A percentile compares a stretch with the other conserved stretches of the same genome.
These are phyloP conservation scores for Calameuta idolon DNA, from an alignment of 2,888 invertebrate genomes.

Conservation along the genomic window DNA sequence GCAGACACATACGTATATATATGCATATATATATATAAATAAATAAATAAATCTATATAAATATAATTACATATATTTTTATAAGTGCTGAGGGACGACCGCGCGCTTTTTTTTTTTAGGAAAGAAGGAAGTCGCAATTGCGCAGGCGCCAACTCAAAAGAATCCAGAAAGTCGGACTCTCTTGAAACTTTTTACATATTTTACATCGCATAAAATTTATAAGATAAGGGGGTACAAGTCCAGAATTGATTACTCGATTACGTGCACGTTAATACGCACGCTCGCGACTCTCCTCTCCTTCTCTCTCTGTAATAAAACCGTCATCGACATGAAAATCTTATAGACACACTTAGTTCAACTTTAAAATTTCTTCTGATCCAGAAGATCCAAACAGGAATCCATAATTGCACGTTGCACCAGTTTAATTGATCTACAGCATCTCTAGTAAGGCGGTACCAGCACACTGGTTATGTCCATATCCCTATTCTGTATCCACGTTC, in stretches of 20 bases:
- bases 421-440: not conserved
- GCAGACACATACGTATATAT: not conserved
- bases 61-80: conserved; percentile 34
- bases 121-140: conserved; percentile 25
- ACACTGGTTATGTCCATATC: not conserved
- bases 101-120: conserved; percentile 20
- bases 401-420: not conserved
- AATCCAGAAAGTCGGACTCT: conserved; percentile 26
- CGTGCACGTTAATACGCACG: conserved; percentile 25
- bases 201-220: conserved; percentile 29
- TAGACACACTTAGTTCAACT: conserved; percentile 26
- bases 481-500: not conserved
- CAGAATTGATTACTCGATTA: conserved; percentile 35
- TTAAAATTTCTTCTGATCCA: not conserved
- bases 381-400: not conserved
- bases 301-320: not conserved
- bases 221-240: conserved; percentile 23
- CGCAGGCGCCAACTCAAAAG: conserved; percentile 17
- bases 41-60: not conserved
- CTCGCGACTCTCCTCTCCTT: conserved; percentile 38
- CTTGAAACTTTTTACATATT: conserved; percentile 39
- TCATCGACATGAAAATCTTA: conserved; percentile 16
- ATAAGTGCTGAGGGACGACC: conserved; percentile 38
- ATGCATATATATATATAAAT: not conserved
- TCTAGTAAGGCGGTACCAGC: not conserved